These are phyloP conservation scores for Tenualosa thibaudeaui DNA, from an alignment of 2,797 vertebrate genomes.

Conservation along the genomic window DNA sequence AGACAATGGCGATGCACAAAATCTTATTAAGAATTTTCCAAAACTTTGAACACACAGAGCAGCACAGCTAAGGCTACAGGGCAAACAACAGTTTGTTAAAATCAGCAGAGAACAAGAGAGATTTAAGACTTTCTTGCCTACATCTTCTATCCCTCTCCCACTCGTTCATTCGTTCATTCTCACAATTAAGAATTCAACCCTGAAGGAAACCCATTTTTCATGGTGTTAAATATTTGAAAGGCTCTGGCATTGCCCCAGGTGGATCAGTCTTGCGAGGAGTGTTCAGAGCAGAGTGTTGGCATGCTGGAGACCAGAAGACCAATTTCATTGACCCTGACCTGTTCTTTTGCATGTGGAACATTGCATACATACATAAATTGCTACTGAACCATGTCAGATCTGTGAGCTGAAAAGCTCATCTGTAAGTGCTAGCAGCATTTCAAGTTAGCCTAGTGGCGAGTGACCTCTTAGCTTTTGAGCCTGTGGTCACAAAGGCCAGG, in stretches of 20 bases:
- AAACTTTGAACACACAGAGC: neutral
- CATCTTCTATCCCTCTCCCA: neutral
- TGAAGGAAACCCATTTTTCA: neutral
- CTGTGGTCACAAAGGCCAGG: neutral
- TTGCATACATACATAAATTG: neutral
- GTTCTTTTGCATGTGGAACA: neutral
- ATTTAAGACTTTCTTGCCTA: neutral
- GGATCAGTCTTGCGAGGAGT: neutral
- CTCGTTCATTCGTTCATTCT: neutral
- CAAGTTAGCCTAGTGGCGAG: neutral
- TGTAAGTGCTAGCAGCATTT: neutral
- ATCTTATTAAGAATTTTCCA: neutral
- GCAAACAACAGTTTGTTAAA: neutral
- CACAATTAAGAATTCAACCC: neutral
- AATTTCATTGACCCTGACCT: neutral
- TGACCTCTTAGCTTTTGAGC: conserved; percentile 4
- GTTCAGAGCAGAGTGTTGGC: neutral
- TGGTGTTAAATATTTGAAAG: neutral
- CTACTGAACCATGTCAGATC: neutral
- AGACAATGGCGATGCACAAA: neutral
- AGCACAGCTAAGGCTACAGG: neutral
- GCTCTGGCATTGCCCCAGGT: neutral
- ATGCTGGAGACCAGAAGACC: neutral
- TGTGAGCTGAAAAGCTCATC: neutral
- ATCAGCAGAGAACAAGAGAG: neutral